Conservation (phyloP, 2,888 invertebrate genomes). For the Lepidochrysops patricia region DNA sequence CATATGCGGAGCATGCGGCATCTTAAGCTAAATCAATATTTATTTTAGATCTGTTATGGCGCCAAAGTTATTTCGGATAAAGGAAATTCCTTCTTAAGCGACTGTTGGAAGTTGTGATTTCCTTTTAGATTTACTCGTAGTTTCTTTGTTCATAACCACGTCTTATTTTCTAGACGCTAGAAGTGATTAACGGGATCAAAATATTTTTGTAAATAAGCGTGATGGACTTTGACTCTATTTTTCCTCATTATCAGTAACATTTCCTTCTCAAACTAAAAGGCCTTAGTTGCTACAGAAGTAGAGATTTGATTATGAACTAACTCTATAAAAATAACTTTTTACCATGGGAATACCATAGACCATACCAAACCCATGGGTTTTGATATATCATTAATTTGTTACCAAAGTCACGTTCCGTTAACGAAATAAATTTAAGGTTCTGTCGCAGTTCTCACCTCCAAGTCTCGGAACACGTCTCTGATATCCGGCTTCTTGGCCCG, state of each 20-base stretch:
- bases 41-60: neutral
- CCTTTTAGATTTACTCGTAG: neutral
- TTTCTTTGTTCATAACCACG: neutral
- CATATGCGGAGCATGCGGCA: neutral
- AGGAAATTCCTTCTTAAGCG: neutral
- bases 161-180: neutral
- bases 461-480: conserved; percentile 86
- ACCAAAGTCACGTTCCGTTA: no score
- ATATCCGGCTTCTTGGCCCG: conserved; percentile 84
- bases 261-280: no score
- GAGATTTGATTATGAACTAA: neutral
- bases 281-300: no score
- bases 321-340: no score
- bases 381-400: no score
- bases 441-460: conserved; percentile 75
- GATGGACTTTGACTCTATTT: no score
- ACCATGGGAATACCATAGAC: no score
- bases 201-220: no score
- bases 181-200: no score
- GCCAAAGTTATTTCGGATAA: neutral
- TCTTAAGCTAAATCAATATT: neutral
- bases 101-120: neutral
- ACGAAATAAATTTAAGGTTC: neutral
- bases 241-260: no score
- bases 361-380: no score